Percentiles rank a stretch among this genome's conserved stretches.
phyloP scores from a whole-genome alignment of 2,113 vertebrate genomes.

The Erythrocebus patas region DNA sequence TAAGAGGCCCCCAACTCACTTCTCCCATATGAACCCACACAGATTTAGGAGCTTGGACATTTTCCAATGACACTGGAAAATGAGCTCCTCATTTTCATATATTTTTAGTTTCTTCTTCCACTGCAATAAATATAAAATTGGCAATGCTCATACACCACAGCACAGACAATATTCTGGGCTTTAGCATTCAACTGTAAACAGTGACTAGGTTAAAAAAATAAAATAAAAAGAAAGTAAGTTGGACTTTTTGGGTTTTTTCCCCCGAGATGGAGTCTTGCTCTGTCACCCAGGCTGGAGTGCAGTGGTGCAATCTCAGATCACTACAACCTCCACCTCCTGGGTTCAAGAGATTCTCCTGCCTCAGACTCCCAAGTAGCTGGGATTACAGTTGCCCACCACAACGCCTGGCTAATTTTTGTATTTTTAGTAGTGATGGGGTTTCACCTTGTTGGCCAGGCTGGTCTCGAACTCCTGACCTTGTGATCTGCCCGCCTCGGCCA shows the following conservation, averaged over 20 bases:
- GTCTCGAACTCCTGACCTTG: too few relatives aligned
- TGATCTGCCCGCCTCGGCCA: too few relatives aligned
- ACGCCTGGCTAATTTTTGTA: too few relatives aligned
- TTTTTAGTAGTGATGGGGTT: too few relatives aligned
- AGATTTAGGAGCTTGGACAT: conserved; percentile 33
- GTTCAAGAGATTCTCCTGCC: too few relatives aligned
- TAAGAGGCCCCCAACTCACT: background rate
- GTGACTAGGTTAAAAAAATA: background rate
- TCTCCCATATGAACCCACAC: conserved; percentile 40
- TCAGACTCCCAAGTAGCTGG: too few relatives aligned
- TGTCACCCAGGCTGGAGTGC: too few relatives aligned
- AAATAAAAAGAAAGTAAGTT: background rate
- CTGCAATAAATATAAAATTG: conserved; percentile 74
- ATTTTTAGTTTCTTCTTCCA: conserved; percentile 65
- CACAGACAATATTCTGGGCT: conserved; percentile 48
- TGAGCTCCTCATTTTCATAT: conserved; percentile 40
- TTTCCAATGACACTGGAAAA: background rate
- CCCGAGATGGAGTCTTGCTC: too few relatives aligned
- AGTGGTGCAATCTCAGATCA: too few relatives aligned
- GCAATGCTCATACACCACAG: conserved; percentile 68
- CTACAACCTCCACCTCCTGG: too few relatives aligned
- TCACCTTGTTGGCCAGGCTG: too few relatives aligned
- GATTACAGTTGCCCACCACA: too few relatives aligned
- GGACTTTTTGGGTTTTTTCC: background rate
- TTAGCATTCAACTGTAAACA: conserved; percentile 62